phyloP scores from a whole-genome alignment of 2,888 invertebrate species.

The Siphonodentalium dalli region DNA sequence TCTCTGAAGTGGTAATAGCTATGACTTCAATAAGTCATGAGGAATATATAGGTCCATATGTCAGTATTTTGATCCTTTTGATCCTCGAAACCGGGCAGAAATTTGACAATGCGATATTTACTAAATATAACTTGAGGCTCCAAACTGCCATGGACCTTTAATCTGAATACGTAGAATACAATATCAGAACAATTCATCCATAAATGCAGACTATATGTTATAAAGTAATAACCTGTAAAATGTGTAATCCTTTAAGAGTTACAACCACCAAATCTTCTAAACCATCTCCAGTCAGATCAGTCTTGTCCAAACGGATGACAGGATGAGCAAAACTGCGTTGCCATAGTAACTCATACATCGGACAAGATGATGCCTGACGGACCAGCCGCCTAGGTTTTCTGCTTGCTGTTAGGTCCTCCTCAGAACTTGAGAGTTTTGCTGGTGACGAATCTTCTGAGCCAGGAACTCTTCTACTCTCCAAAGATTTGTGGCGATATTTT shows the following conservation, averaged over 20 bases:
- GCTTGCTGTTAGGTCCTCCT: not conserved
- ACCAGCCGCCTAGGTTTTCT: too few species aligned
- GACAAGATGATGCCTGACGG: too few species aligned
- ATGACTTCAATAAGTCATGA: too few species aligned
- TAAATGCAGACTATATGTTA: not conserved
- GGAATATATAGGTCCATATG: too few species aligned
- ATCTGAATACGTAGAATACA: not conserved
- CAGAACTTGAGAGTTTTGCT: not conserved
- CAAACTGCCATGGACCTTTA: too few species aligned
- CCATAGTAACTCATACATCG: slow-evolving; percentile 59
- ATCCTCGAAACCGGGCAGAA: too few species aligned
- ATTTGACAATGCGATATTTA: not conserved
- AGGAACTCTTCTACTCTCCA: not conserved
- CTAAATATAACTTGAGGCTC: too few species aligned
- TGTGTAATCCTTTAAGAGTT: slow-evolving; percentile 74
- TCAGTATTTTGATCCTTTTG: too few species aligned
- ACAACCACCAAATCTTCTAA: slow-evolving; percentile 73
- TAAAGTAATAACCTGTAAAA: slow-evolving; percentile 74
- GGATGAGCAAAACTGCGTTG: slow-evolving; percentile 72
- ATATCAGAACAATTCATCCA: not conserved
- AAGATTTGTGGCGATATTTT: not conserved
- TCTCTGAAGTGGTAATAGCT: too few species aligned
- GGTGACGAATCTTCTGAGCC: not conserved
- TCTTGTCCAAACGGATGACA: slow-evolving; percentile 71
- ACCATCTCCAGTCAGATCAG: slow-evolving; percentile 75